phyloP scores from a whole-genome alignment of 2,888 invertebrate genomes.

The Criorhina ranunculi region DNA sequence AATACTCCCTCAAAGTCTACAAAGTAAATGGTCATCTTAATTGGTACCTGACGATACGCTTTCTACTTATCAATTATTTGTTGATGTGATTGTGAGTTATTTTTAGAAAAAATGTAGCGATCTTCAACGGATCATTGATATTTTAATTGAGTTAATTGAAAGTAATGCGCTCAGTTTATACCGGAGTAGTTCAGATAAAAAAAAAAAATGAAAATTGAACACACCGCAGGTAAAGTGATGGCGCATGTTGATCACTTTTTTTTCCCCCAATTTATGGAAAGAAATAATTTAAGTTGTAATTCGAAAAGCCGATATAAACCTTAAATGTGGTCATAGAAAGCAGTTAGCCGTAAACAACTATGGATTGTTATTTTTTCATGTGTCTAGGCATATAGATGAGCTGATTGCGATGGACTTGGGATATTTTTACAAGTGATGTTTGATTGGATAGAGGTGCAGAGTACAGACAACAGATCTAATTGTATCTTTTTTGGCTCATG shows the following conservation, averaged over 20 bases:
- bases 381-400: too few species aligned
- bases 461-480: too few species aligned
- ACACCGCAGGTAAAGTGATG: background rate
- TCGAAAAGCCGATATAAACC: background rate
- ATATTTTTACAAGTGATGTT: too few species aligned
- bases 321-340: background rate
- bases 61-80: conserved; percentile 40
- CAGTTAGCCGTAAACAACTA: background rate
- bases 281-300: background rate
- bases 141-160: conserved; percentile 39
- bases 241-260: background rate
- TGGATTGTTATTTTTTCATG: too few species aligned
- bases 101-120: conserved; percentile 14
- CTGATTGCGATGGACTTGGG: too few species aligned
- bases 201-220: conserved; percentile 4
- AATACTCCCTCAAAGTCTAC: conserved; percentile 1
- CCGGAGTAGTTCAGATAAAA: background rate
- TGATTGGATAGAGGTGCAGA: too few species aligned
- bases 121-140: conserved; percentile 30
- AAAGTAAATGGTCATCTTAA: conserved; percentile 23
- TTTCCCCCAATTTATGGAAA: background rate
- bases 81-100: conserved; percentile 21
- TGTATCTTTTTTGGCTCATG: too few species aligned
- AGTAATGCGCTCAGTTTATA: conserved; percentile 12
- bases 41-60: conserved; percentile 50